Evolutionary conservation across 2,797 vertebrate genomes (phyloP).

Genomic region (Neosilurus hyrtlii): DNA sequence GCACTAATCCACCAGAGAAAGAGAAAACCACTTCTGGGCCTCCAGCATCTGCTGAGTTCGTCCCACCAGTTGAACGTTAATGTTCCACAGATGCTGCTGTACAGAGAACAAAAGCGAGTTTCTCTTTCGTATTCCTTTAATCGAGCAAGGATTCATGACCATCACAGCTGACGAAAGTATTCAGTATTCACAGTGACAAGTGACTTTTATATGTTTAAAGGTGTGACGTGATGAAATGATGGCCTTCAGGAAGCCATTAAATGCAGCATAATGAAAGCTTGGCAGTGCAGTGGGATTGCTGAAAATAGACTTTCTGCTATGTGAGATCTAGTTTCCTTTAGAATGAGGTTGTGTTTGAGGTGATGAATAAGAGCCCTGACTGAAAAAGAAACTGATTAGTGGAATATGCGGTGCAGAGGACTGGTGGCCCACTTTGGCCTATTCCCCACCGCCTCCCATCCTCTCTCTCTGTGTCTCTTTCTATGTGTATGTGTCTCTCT

Average conservation of each 20-base stretch:
- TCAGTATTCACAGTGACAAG: no score
- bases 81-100: constrained; percentile 20
- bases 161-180: neutral
- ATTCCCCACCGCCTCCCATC: no score
- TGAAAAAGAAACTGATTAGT: neutral
- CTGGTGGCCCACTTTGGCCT: constrained; percentile 5
- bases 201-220: neutral
- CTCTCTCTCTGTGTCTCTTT: neutral
- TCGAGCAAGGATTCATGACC: neutral
- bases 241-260: constrained; percentile 20
- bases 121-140: neutral
- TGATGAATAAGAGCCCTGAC: constrained; percentile 11
- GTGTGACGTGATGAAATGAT: constrained; percentile 4
- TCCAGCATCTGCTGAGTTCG: neutral
- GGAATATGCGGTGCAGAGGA: neutral
- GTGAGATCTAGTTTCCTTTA: constrained; percentile 16
- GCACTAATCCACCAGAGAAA: constrained; percentile 56
- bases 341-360: constrained; percentile 11
- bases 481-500: neutral
- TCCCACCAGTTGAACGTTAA: constrained; percentile 13
- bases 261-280: constrained; percentile 3
- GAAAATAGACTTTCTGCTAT: constrained; percentile 28
- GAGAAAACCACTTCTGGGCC: constrained; percentile 25
- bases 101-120: neutral
- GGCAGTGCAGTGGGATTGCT: neutral